phyloP scores from a whole-genome alignment of 2,888 invertebrate species.

The Drosophila setosimentum region DNA sequence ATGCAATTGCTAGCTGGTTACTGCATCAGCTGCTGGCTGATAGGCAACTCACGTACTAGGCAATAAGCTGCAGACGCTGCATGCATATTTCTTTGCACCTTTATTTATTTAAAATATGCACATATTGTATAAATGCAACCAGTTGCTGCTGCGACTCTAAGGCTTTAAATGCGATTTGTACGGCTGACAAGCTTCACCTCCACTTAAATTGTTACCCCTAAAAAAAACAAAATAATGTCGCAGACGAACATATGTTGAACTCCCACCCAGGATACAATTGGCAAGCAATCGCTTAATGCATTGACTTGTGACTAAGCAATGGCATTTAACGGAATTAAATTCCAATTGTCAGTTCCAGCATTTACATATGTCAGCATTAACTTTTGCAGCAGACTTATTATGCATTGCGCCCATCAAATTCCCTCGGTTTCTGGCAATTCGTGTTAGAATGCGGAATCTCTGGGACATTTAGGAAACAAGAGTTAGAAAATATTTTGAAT shows the following conservation, averaged over 20 bases:
- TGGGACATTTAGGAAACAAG: neutral
- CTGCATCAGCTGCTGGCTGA: conserved; percentile 22
- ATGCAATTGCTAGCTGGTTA: conserved; percentile 23
- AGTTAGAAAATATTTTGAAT: conserved; percentile 29
- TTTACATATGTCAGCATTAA: conserved; percentile 8
- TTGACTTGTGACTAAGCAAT: conserved; percentile 31
- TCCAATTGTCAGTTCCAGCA: conserved; percentile 12
- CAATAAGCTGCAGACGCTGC: conserved; percentile 53
- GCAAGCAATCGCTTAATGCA: conserved; percentile 50
- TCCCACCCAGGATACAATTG: conserved; percentile 34
- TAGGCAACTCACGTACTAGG: conserved; percentile 51
- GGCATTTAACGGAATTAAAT: conserved; percentile 17
- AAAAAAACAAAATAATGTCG: no score
- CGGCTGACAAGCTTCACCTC: conserved; percentile 52
- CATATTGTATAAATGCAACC: conserved; percentile 30
- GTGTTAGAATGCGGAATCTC: neutral
- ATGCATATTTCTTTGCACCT: conserved; percentile 75
- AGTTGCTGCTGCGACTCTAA: conserved; percentile 24
- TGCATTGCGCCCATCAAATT: neutral
- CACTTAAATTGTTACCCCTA: conserved; percentile 6
- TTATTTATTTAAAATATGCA: conserved; percentile 63
- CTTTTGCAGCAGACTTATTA: neutral
- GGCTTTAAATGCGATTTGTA: conserved; percentile 63
- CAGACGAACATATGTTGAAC: conserved; percentile 20
- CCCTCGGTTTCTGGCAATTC: neutral